Base-by-base conservation (phyloP, 2,797 vertebrate species). In the Pantherophis alleghaniensis region DNA sequence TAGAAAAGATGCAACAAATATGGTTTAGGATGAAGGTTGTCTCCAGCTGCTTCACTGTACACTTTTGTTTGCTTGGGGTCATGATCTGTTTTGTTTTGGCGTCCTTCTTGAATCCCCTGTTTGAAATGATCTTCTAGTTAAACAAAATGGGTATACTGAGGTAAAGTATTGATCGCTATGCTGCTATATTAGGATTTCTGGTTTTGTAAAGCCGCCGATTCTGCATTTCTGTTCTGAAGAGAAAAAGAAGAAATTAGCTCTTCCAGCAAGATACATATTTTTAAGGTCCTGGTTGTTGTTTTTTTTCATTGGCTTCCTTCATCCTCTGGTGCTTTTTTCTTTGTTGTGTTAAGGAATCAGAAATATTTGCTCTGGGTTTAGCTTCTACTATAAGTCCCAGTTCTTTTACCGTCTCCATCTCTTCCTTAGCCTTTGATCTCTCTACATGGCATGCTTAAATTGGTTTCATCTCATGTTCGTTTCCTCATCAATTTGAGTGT, bases 141-240 rank as follows among this genome's bases (percentile, higher is more conserved):
- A 97, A 97, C 95, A 94, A 94, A 97, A 91, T 90, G 95, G 95
- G 96, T 95, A 93, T 94, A 95, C 95, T n/a, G 61, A 96, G 94
- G 94, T 95, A 96, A 93, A 95, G 92, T 96, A 97, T 97, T 94
- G 95, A 97, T 63, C 28, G 24, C 20, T 60, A n/a, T 96, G 86
- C 95, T 96, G 96, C 96, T 97, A 96, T 96, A 96, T 97, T 96
- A 95, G 95, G 95, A 96, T 96, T 96, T 95, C 95, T 95, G 66
- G 28, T 95, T 94, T 92, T 92, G 94, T 94, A 96, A 95, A 96
- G 96, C 91, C 94, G 94, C 96, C 96, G 95, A 97, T 97, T 97
- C 96, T 91, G 92, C 0, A 92, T 96, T 97, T 97, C 96, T 95
- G 95, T 96, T 96, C 96, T 94, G 95, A 96, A n/a, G 66, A 88